Evolutionary conservation across 37 sponge, comb jelly and placozoan species (phyloP).

Genomic region (Cladorhizidae sp.): DNA sequence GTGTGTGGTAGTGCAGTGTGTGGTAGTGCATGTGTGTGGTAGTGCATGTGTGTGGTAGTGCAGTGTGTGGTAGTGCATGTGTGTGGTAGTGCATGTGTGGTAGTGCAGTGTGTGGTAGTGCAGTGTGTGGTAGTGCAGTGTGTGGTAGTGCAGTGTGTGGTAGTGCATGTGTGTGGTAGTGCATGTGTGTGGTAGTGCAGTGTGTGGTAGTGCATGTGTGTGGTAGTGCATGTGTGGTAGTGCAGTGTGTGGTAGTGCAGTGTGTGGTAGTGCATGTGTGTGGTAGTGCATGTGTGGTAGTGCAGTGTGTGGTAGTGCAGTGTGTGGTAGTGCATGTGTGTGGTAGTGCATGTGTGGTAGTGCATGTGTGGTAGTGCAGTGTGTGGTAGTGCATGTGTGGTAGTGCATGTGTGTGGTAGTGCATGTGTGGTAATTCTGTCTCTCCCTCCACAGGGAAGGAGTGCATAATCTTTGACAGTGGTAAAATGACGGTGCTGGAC

Average conservation of each 20-base stretch:
- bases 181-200: not conserved
- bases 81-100: not conserved
- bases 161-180: not conserved
- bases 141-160: not conserved
- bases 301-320: too few relatives aligned
- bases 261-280: not conserved
- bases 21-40: not conserved
- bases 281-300: not conserved
- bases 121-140: not conserved
- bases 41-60: not conserved
- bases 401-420: not conserved
- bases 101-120: not conserved
- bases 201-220: not conserved
- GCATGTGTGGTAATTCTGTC: not conserved
- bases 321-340: not conserved
- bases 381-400: not conserved
- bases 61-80: not conserved
- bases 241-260: too few relatives aligned
- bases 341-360: not conserved
- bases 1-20: too few relatives aligned
- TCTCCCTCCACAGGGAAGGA: slow-evolving; percentile 73
- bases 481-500: slow-evolving; percentile 91
- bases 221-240: not conserved
- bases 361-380: not conserved
- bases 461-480: slow-evolving; percentile 82